phyloP scores from a whole-genome alignment of 2,113 vertebrate genomes.

The Tachuris rubrigastra region DNA sequence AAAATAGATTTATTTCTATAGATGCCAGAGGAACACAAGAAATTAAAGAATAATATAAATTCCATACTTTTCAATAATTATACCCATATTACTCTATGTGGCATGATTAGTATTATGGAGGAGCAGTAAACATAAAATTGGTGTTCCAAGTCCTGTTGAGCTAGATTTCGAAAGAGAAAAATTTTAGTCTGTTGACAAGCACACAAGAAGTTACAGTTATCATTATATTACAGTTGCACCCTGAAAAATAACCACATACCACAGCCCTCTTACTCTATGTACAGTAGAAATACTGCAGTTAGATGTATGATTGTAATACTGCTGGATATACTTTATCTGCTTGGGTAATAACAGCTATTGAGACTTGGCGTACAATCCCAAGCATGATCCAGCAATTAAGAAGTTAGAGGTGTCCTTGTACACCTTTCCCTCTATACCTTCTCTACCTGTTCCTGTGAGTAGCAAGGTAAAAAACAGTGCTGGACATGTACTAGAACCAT shows the following conservation, averaged over 20 bases:
- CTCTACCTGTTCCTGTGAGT: background rate
- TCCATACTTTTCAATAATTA: background rate
- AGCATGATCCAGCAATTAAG: background rate
- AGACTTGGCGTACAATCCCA: background rate
- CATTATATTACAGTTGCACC: background rate
- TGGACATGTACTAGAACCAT: background rate
- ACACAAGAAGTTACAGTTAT: background rate
- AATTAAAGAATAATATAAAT: background rate
- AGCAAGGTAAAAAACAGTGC: background rate
- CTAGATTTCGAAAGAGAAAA: background rate
- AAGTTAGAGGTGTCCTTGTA: background rate
- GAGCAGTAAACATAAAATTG: background rate
- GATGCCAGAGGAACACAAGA: background rate
- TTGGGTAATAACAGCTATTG: background rate
- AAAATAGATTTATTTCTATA: background rate
- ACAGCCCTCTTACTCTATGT: background rate
- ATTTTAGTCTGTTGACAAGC: background rate
- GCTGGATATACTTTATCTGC: background rate
- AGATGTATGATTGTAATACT: background rate
- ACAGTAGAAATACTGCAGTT: background rate
- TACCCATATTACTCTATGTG: background rate
- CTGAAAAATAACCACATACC: background rate
- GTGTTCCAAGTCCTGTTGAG: background rate
- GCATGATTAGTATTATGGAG: background rate
- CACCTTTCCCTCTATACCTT: background rate